Percentiles rank a stretch among this genome's conserved stretches.
phyloP scores from a whole-genome alignment of 37 sponge, comb jelly and placozoan species.

The Mnemiopsis leidyi region DNA sequence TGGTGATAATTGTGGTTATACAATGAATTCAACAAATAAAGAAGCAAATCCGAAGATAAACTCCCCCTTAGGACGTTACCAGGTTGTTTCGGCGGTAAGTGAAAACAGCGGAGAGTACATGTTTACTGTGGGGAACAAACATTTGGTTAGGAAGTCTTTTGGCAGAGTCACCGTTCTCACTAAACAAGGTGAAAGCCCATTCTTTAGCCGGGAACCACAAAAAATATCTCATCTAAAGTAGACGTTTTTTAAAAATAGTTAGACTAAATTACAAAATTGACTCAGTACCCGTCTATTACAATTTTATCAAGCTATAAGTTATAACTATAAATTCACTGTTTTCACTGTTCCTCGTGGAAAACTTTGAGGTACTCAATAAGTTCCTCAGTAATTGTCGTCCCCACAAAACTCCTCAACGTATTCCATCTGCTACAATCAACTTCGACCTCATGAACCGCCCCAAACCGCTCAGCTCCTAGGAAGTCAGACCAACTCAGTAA shows the following conservation, averaged over 20 bases:
- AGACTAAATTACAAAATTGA: too few species aligned
- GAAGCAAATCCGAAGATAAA: too few species aligned
- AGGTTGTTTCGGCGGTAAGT: not conserved
- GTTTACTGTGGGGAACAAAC: constrained; percentile 2
- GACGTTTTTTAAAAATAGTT: too few species aligned
- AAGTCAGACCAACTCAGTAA: not conserved
- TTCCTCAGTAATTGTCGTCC: not conserved
- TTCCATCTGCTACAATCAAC: not conserved
- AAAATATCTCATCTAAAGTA: too few species aligned
- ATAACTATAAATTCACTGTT: too few species aligned
- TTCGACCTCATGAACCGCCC: not conserved
- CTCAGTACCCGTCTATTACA: too few species aligned
- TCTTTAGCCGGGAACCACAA: too few species aligned
- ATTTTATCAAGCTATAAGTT: too few species aligned
- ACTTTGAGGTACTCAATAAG: not conserved
- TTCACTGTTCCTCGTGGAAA: not conserved
- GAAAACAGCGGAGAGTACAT: not conserved
- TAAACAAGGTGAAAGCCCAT: not conserved
- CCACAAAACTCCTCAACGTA: not conserved
- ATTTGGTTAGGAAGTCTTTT: not conserved
- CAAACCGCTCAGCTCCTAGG: not conserved
- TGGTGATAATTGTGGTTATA: too few species aligned
- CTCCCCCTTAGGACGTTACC: not conserved
- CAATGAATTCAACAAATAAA: too few species aligned
- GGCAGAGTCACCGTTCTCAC: not conserved